phyloP scores from a whole-genome alignment of 2,888 invertebrate species.

The Drosophila cyrtoloma region DNA sequence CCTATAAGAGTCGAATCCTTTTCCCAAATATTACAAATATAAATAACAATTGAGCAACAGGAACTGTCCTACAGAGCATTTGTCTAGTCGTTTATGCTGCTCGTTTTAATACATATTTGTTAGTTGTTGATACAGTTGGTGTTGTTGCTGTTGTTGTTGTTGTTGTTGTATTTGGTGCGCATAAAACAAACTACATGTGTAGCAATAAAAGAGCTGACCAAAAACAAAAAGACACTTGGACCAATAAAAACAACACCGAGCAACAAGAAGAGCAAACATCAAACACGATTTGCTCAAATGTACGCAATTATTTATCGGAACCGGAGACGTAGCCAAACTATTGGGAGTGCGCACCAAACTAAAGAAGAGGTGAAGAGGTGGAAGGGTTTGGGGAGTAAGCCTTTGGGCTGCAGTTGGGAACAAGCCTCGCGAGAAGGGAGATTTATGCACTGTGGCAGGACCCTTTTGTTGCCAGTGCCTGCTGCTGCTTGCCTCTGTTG shows the following conservation, averaged over 20 bases:
- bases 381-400: conserved; percentile 6
- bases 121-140: conserved; percentile 20
- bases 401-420: conserved; percentile 49
- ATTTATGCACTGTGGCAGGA: conserved; percentile 80
- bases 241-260: conserved; percentile 72
- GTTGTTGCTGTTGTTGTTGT: conserved; percentile 14
- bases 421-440: conserved; percentile 48
- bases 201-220: conserved; percentile 76
- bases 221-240: conserved; percentile 59
- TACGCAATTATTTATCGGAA: conserved; percentile 84
- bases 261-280: conserved; percentile 77
- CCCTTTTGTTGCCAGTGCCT: conserved; percentile 69
- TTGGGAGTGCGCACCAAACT: conserved; percentile 33
- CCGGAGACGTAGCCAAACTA: conserved; percentile 52
- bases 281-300: conserved; percentile 84
- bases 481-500: conserved; percentile 35
- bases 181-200: conserved; percentile 76
- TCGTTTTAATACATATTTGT: conserved; percentile 23
- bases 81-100: conserved; percentile 15
- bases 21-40: neutral
- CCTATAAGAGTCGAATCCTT: neutral
- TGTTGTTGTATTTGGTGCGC: conserved; percentile 60
- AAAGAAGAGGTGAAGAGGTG: neutral
- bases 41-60: neutral
- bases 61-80: conserved; percentile 5